These are phyloP conservation scores for Muscicapa striata DNA, from an alignment of 2,797 vertebrate genomes.

Conservation along the genomic window DNA sequence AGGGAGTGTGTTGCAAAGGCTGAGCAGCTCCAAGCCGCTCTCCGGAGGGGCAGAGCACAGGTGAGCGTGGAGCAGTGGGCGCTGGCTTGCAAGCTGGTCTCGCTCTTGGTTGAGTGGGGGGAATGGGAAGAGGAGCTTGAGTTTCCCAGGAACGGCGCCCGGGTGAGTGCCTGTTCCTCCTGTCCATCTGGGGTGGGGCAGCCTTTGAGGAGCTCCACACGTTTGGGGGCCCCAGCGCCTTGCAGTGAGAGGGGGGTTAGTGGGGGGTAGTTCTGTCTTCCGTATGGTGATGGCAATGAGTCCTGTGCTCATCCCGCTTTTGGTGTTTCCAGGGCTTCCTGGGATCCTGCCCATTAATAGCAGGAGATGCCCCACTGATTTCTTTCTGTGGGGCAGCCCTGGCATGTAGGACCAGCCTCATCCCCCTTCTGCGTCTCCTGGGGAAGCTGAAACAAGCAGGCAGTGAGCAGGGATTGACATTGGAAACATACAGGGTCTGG, in stretches of 20 bases:
- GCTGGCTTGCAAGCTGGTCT: not conserved
- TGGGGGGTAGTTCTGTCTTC: not conserved
- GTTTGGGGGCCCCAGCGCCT: not conserved
- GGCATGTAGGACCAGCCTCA: not conserved
- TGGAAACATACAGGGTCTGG: not conserved
- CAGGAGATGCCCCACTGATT: not conserved
- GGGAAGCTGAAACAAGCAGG: not conserved
- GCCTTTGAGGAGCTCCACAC: not conserved
- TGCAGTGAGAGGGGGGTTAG: not conserved
- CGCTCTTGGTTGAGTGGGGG: not conserved
- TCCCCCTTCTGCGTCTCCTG: not conserved
- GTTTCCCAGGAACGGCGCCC: not conserved
- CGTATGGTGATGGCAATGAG: not conserved
- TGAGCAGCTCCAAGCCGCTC: slow-evolving; percentile 28
- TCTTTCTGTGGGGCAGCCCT: not conserved
- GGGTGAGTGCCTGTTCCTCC: slow-evolving; percentile 27
- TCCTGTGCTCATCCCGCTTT: not conserved
- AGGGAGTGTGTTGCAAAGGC: slow-evolving; percentile 40
- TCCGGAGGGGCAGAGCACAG: slow-evolving; percentile 53
- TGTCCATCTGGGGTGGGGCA: not conserved
- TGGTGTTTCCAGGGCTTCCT: not conserved
- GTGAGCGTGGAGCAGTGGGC: slow-evolving; percentile 32
- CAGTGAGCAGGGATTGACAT: not conserved
- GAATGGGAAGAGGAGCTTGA: slow-evolving; percentile 33
- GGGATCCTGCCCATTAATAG: not conserved